A percentile compares a stretch with the other conserved stretches of the same genome.
phyloP scores from a whole-genome alignment of 2,888 invertebrate species.

The Pachymerium ferrugineum region DNA sequence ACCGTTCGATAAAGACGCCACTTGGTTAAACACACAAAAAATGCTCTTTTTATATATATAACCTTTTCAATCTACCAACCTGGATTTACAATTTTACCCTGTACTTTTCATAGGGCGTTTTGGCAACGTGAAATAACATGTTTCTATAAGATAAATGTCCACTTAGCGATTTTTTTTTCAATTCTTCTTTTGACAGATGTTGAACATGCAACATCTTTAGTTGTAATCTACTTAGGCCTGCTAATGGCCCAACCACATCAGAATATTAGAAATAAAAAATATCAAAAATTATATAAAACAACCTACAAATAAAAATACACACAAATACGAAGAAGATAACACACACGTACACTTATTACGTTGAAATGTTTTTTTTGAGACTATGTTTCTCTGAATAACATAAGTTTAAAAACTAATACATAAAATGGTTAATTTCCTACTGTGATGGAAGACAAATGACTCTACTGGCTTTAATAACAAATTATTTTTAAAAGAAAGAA shows the following conservation, averaged over 20 bases:
- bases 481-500: neutral
- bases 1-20: too few species aligned
- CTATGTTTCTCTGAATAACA: too few species aligned
- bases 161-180: neutral
- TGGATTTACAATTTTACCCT: neutral
- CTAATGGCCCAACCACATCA: conserved; percentile 2
- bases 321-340: too few species aligned
- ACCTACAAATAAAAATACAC: neutral
- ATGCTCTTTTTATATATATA: conserved; percentile 1
- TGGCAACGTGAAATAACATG: neutral
- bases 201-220: neutral
- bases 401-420: conserved; percentile 4
- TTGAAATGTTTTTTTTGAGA: too few species aligned
- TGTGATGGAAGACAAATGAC: conserved; percentile 18
- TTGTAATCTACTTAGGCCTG: conserved; percentile 12
- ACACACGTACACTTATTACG: too few species aligned
- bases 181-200: neutral
- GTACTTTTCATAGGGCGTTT: neutral
- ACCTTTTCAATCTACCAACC: neutral
- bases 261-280: neutral
- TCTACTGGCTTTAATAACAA: neutral
- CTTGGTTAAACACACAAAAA: too few species aligned
- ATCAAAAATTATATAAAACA: neutral
- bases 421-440: neutral
- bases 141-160: neutral